Percentiles rank a stretch among this genome's conserved stretches.
phyloP scores from a whole-genome alignment of 2,797 vertebrate species.

The Taeniopygia guttata region DNA sequence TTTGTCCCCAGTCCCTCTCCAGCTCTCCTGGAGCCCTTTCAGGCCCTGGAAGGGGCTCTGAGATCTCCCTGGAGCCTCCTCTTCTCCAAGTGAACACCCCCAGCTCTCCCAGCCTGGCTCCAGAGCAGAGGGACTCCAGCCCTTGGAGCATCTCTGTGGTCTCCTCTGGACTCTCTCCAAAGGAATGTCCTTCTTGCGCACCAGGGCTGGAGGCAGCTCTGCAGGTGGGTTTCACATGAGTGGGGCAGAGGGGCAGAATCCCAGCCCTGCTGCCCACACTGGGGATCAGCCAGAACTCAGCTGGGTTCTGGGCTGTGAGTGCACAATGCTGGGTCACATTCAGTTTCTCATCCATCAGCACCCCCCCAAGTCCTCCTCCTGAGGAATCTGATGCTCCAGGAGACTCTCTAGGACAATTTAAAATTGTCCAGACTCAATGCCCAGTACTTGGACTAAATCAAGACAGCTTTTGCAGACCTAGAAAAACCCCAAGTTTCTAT shows the following conservation, averaged over 20 bases:
- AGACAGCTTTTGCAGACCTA: not conserved
- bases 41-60: accelerated
- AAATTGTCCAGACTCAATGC: not conserved
- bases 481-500: not conserved
- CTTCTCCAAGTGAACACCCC: not conserved
- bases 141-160: accelerated
- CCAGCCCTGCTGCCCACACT: accelerated
- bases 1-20: accelerated
- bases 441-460: not conserved
- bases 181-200: not conserved
- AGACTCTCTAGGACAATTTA: not conserved
- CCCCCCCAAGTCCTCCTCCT: not conserved
- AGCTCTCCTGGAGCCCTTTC: not conserved
- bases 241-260: not conserved
- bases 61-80: not conserved
- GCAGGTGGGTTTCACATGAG: not conserved
- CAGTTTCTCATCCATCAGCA: not conserved
- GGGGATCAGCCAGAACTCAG: not conserved
- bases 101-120: not conserved
- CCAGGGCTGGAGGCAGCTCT: not conserved
- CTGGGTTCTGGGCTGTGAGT: accelerated
- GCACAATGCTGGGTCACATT: accelerated
- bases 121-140: not conserved
- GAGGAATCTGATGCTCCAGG: not conserved
- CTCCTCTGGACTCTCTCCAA: not conserved